These are phyloP conservation scores for Rhinoptilus africanus DNA, from an alignment of 2,113 vertebrate species.

Conservation along the genomic window DNA sequence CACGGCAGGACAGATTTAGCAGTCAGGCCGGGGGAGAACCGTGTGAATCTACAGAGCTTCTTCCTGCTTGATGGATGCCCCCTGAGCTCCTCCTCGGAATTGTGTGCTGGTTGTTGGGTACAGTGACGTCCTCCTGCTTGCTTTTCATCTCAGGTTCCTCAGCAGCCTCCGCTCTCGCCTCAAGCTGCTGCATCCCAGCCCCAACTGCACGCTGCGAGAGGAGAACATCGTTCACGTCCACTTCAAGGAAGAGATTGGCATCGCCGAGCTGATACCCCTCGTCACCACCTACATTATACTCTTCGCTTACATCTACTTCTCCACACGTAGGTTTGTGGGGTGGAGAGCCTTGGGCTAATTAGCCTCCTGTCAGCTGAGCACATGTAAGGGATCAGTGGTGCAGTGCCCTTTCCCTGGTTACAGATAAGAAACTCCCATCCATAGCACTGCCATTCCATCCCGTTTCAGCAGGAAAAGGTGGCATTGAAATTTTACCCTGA, in stretches of 20 bases:
- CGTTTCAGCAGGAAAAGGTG: neutral
- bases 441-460: neutral
- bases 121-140: neutral
- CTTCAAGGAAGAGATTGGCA: conserved; percentile 97
- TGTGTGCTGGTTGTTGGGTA: rapidly evolving
- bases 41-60: rapidly evolving
- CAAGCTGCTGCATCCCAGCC: conserved; percentile 88
- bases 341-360: neutral
- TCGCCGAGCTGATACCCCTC: conserved; percentile 93
- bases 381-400: neutral
- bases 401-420: neutral
- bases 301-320: conserved; percentile 99
- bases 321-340: conserved; percentile 83
- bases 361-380: neutral
- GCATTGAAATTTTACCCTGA: neutral
- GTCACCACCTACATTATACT: conserved; percentile 99
- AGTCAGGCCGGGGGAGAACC: neutral
- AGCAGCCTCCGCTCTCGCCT: conserved; percentile 88
- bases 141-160: conserved; percentile 79
- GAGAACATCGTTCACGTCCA: conserved; percentile 92
- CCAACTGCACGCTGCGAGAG: conserved; percentile 90
- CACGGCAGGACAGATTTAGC: neutral
- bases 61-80: neutral
- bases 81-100: neutral
- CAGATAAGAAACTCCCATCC: neutral